Base-by-base conservation (phyloP, 2,888 invertebrate genomes). In the Leptinotarsa tumamoca region DNA sequence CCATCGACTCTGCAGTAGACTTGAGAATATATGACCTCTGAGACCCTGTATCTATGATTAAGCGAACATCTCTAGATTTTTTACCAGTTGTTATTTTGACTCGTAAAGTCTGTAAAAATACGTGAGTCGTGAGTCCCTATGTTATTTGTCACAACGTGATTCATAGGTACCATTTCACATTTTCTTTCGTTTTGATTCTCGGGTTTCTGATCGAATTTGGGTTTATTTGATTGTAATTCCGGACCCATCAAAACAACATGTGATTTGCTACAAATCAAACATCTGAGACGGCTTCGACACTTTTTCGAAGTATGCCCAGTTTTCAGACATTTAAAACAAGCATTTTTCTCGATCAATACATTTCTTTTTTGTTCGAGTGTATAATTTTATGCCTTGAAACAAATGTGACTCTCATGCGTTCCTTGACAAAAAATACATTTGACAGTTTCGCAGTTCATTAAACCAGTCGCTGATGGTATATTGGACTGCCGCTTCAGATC, bases 231-330 rank as follows among this genome's bases (percentile, higher is more conserved):
- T 54, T 54, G 15, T 14, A 80, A 33, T 27, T 78, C 74, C n/a
- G 79, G 76, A 74, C 84, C 83, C 80, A 84, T 80, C 17, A 84
- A 27, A 13, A 79, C 50, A 7, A 76, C 75, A 74, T 85, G 83
- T 66, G 72, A 67, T 21, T 74, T 75, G 18, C 75, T 72, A 68
- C 84, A 85, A 18, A 83, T 33, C 17, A 80, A 63, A 73, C 83
- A 85, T 52, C 72, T 80, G 23, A 80, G 43, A 33, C 79, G 76
- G 10, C 43, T 58, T 56, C 75, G 74, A 76, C 84, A 85, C 43
- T 75, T 79, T 54, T 66, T 76, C 21, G 78, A 68, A 18, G 58
- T 27, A 75, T 84, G 84, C n/a, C 81, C 82, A 15, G 49, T 18
- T 63, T 77, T 78, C 3, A 84, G 61, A 75, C 83, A 85, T 17